Conservation (phyloP, 2,113 vertebrate genomes). For the Varanus komodoensis region DNA sequence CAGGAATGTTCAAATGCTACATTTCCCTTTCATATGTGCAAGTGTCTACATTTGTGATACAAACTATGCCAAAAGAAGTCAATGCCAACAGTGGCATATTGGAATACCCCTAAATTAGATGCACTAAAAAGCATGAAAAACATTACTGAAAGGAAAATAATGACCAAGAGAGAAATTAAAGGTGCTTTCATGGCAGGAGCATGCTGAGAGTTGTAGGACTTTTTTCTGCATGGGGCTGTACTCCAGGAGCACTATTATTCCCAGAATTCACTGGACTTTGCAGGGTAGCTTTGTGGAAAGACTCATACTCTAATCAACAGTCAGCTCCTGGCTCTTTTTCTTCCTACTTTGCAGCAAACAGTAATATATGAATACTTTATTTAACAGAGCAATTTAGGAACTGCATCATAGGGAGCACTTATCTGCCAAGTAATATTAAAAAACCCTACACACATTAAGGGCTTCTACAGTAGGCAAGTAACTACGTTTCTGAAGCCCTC, state of each 20-base stretch:
- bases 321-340: slow-evolving; percentile 54
- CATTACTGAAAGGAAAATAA: rapidly evolving
- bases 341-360: slow-evolving; percentile 58
- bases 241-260: neutral
- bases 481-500: slow-evolving; percentile 61
- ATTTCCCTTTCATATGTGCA: neutral
- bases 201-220: too few relatives aligned
- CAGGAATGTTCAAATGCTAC: neutral
- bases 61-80: neutral
- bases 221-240: too few relatives aligned
- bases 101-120: neutral
- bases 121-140: neutral
- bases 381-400: slow-evolving; percentile 46
- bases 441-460: slow-evolving; percentile 12
- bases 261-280: neutral
- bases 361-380: slow-evolving; percentile 49
- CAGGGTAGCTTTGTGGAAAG: slow-evolving; percentile 6
- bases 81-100: neutral
- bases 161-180: slow-evolving; percentile 1
- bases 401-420: slow-evolving; percentile 47
- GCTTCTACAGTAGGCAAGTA: slow-evolving; percentile 29
- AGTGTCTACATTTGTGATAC: neutral
- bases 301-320: slow-evolving; percentile 52
- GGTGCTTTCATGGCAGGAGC: too few relatives aligned
- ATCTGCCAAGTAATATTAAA: slow-evolving; percentile 28